Conservation (phyloP, 2,797 vertebrate genomes). For the Pantherophis vulpinus region DNA sequence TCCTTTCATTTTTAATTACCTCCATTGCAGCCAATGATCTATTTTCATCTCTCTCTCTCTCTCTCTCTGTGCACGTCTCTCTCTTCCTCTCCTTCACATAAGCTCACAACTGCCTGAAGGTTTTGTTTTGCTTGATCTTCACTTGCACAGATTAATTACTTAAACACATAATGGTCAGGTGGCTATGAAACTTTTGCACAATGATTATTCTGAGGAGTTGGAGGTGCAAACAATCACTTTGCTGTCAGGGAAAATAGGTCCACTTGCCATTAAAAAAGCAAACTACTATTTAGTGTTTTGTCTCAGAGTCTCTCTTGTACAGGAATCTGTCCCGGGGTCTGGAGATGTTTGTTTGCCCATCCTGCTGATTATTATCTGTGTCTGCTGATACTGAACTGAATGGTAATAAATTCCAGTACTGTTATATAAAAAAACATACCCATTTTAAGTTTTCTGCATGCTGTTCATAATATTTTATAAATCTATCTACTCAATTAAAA, state of each 20-base stretch:
- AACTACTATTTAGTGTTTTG: not conserved
- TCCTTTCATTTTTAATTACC: not conserved
- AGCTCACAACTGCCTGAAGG: not conserved
- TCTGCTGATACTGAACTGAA: not conserved
- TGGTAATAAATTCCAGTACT: not conserved
- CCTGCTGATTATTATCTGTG: not conserved
- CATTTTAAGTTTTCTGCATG: not conserved
- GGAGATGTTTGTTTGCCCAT: not conserved
- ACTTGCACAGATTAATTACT: not conserved
- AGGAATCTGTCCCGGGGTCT: not conserved
- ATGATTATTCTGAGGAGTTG: not conserved
- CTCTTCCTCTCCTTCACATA: not conserved
- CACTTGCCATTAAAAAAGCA: no score
- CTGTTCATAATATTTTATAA: not conserved
- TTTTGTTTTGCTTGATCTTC: not conserved
- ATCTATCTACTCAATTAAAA: not conserved
- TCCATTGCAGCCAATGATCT: constrained; percentile 2
- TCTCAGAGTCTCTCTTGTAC: not conserved
- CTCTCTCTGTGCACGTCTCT: not conserved
- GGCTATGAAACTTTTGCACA: not conserved
- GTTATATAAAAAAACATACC: not conserved
- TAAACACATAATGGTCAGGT: not conserved
- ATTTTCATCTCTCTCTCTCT: not conserved
- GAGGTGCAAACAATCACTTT: not conserved
- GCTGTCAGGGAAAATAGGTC: not conserved